Conservation (phyloP, 2,113 vertebrate genomes). For the Nothoprocta perdicaria region DNA sequence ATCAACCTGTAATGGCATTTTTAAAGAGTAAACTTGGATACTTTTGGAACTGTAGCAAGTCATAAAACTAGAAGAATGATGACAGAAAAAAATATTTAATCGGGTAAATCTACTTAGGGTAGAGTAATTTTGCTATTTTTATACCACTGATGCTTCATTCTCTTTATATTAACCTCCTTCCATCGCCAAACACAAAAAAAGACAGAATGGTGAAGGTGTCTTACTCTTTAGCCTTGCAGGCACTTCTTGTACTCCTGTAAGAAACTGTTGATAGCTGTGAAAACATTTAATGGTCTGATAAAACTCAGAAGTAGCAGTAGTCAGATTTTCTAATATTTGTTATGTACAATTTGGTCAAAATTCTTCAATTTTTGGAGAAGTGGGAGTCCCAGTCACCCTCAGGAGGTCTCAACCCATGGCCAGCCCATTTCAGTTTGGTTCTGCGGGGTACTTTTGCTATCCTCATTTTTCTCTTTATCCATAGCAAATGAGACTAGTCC, state of each 20-base stretch:
- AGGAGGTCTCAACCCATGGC: not conserved
- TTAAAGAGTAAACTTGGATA: not conserved
- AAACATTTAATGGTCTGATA: not conserved
- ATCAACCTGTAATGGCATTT: not conserved
- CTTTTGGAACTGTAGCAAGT: not conserved
- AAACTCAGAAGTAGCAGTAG: not conserved
- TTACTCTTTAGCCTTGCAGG: not conserved
- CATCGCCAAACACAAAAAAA: not conserved
- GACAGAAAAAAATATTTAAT: not conserved
- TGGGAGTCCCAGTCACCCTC: not conserved
- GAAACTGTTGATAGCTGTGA: not conserved
- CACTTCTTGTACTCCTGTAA: not conserved
- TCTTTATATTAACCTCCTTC: not conserved
- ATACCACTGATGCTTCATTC: not conserved
- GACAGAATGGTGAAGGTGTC: accelerated
- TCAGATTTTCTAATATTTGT: not conserved
- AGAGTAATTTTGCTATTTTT: not conserved
- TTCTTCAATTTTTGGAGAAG: not conserved
- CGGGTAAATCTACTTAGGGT: not conserved
- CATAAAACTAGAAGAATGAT: not conserved
- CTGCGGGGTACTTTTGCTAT: not conserved
- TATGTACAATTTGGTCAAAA: not conserved
- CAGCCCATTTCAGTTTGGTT: not conserved
- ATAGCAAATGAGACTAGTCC: not conserved
- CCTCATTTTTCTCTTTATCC: not conserved